Evolutionary conservation across 2,797 vertebrate species (phyloP).

Genomic region (Diplodus puntazzo): DNA sequence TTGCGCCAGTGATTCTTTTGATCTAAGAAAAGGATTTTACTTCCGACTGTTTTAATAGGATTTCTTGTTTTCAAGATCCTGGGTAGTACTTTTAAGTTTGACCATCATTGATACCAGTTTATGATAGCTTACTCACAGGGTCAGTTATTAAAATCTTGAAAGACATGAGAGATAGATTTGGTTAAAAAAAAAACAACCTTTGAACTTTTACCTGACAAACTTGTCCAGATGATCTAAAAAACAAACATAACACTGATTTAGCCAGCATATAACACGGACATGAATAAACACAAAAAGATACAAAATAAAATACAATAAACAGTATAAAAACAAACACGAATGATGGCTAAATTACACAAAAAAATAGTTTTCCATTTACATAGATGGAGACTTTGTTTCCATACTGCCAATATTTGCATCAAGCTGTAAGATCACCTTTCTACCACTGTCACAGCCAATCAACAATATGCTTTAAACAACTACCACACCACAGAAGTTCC

Average conservation of each 20-base stretch:
- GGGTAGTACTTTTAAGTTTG: neutral
- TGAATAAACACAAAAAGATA: neutral
- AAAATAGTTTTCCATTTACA: neutral
- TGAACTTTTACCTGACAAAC: neutral
- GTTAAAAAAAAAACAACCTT: too few species aligned
- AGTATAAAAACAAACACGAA: neutral
- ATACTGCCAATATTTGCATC: neutral
- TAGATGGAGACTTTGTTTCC: neutral
- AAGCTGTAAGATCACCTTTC: neutral
- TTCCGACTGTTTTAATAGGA: too few species aligned
- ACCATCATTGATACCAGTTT: neutral
- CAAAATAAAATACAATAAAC: neutral
- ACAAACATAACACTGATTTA: neutral
- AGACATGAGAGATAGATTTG: neutral
- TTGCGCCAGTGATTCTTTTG: neutral
- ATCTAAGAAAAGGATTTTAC: neutral
- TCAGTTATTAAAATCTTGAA: neutral
- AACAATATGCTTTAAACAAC: too few species aligned
- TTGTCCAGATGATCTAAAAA: neutral
- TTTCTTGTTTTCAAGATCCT: neutral
- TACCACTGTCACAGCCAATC: neutral
- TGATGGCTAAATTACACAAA: neutral
- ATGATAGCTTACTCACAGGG: neutral
- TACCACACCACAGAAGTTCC: neutral
- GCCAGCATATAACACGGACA: neutral